Percentiles rank a stretch among this genome's conserved stretches.
These are phyloP conservation scores for Lasiommata megera DNA, from an alignment of 2,888 invertebrate genomes.

Conservation along the genomic window DNA sequence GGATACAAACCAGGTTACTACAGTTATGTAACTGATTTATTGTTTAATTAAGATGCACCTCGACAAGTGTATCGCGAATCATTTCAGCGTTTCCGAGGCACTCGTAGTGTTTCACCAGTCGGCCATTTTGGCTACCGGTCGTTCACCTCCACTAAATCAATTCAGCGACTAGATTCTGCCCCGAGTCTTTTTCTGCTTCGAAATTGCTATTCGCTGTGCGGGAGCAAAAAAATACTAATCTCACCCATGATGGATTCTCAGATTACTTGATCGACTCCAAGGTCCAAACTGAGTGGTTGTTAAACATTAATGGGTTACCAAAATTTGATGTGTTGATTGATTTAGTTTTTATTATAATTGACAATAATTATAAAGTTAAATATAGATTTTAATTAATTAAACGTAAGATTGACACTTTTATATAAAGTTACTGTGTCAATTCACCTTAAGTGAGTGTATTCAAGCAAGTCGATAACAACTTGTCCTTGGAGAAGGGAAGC, in stretches of 20 bases:
- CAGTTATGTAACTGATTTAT: too few species aligned
- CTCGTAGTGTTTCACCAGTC: constrained; percentile 37
- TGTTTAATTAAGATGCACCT: too few species aligned
- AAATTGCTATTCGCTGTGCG: constrained; percentile 24
- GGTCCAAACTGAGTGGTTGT: background rate
- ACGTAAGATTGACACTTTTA: too few species aligned
- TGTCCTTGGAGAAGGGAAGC: constrained; percentile 26
- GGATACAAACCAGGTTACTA: too few species aligned
- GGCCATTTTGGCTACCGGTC: constrained; percentile 45
- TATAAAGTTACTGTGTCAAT: background rate
- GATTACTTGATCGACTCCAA: background rate
- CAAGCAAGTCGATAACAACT: constrained; percentile 5
- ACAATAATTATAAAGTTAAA: too few species aligned
- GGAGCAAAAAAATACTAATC: constrained; percentile 26
- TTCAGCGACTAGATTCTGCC: constrained; percentile 27
- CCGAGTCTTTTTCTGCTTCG: constrained; percentile 31
- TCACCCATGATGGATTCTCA: background rate
- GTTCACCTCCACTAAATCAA: constrained; percentile 42
- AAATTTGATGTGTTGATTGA: too few species aligned
- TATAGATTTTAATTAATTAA: too few species aligned
- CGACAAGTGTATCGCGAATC: constrained; percentile 32
- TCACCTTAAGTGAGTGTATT: background rate
- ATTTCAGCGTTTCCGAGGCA: constrained; percentile 32
- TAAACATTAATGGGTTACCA: background rate
- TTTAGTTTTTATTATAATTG: too few species aligned